Evolutionary conservation across 2,113 vertebrate species (phyloP).

Genomic region (Ameiurus melas): DNA sequence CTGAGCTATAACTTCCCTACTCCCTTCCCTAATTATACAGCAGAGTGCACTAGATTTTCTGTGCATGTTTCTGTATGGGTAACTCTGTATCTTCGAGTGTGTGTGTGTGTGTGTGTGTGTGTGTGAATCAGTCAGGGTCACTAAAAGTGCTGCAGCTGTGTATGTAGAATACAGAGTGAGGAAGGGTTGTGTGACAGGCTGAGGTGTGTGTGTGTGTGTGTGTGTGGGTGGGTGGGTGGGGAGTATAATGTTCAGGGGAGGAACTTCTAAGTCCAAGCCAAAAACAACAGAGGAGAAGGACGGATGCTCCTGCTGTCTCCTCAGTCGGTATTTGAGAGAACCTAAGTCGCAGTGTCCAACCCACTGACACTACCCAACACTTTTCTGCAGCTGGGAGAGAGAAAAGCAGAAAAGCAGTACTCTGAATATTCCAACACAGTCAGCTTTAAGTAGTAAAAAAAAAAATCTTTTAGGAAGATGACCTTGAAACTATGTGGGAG

Average conservation of each 20-base stretch:
- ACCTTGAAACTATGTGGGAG: constrained; percentile 55
- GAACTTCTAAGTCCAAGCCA: constrained; percentile 55
- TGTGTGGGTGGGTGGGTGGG: too few species aligned
- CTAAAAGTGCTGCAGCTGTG: constrained; percentile 70
- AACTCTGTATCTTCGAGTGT: neutral
- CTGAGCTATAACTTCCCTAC: too few species aligned
- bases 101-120: constrained; percentile 33
- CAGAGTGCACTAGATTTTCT: neutral
- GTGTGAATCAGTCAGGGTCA: constrained; percentile 65
- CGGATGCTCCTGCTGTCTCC: constrained; percentile 55
- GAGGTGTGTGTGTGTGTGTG: constrained; percentile 59
- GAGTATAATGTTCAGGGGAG: constrained; percentile 55
- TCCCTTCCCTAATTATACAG: neutral
- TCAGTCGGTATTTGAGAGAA: constrained; percentile 24
- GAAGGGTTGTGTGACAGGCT: constrained; percentile 61
- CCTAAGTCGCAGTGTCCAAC: constrained; percentile 20
- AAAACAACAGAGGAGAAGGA: constrained; percentile 61
- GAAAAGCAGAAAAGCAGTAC: neutral
- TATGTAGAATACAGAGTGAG: constrained; percentile 57
- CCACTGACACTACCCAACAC: constrained; percentile 20
- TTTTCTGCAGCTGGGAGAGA: constrained; percentile 28
- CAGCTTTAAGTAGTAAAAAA: constrained; percentile 16
- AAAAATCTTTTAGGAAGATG: constrained; percentile 27
- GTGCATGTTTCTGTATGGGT: constrained; percentile 5
- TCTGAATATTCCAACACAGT: constrained; percentile 25